A percentile compares a stretch with the other conserved stretches of the same genome.
These are phyloP conservation scores for Spea bombifrons DNA, from an alignment of 2,113 vertebrate genomes.

Conservation along the genomic window DNA sequence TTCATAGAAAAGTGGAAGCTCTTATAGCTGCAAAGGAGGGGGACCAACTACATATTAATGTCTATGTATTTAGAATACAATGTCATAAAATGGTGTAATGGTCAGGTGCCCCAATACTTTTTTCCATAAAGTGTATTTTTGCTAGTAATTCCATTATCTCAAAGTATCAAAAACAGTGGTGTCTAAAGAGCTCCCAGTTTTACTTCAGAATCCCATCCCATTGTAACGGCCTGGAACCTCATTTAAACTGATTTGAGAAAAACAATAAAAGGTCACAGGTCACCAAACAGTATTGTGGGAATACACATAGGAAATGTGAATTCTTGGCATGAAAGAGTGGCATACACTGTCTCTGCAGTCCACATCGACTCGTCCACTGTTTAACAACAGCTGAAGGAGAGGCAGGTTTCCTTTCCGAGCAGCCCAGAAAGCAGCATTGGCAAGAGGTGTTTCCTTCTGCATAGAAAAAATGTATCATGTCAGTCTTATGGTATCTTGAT, in stretches of 20 bases:
- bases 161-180: no score
- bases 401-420: conserved; percentile 90
- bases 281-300: not conserved
- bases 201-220: no score
- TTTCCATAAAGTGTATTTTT: no score
- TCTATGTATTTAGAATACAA: no score
- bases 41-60: no score
- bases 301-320: conserved; percentile 44
- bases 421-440: conserved; percentile 97
- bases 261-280: not conserved
- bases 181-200: no score
- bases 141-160: no score
- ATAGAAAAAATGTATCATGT: conserved; percentile 32
- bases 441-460: conserved; percentile 96
- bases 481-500: conserved; percentile 22
- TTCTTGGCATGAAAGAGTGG: conserved; percentile 53
- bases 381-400: conserved; percentile 88
- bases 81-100: no score
- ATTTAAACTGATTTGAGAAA: not conserved
- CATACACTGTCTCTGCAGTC: conserved; percentile 98
- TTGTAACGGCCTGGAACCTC: no score
- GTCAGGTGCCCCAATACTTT: no score
- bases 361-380: conserved; percentile 91
- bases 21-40: no score
- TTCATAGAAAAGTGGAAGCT: no score